Percentiles rank a stretch among this genome's conserved stretches.
These are phyloP conservation scores for Adelphocoris suturalis DNA, from an alignment of 2,888 invertebrate genomes.

Conservation along the genomic window DNA sequence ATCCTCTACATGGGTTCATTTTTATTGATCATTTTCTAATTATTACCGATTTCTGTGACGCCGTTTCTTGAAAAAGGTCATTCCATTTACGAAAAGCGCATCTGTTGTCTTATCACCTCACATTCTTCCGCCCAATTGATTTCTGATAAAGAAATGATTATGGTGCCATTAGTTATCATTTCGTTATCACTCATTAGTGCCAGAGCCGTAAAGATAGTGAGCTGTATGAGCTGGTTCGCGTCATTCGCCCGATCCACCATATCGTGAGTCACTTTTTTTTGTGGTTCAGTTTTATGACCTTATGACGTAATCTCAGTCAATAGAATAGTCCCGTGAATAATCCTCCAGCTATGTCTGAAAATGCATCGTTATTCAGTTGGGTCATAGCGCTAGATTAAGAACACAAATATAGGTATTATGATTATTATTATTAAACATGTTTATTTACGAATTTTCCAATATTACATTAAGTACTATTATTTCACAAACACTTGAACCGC, in stretches of 20 bases:
- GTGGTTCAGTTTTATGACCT: background rate
- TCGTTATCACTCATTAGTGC: background rate
- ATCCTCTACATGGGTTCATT: too few relatives aligned
- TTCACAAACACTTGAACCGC: too few relatives aligned
- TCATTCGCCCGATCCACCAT: background rate
- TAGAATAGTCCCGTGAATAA: background rate
- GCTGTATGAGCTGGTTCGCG: background rate
- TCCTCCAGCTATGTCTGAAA: background rate
- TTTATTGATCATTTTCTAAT: too few relatives aligned
- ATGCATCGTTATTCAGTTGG: background rate
- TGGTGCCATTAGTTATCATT: background rate
- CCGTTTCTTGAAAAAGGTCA: too few relatives aligned
- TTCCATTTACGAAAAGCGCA: background rate
- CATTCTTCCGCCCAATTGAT: constrained; percentile 2
- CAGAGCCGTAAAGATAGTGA: background rate
- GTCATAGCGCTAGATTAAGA: too few relatives aligned
- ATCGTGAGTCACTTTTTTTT: background rate
- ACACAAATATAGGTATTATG: too few relatives aligned
- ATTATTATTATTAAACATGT: too few relatives aligned
- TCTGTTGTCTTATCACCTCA: background rate
- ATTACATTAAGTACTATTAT: too few relatives aligned
- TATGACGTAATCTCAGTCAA: background rate
- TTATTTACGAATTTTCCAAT: too few relatives aligned
- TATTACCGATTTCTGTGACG: too few relatives aligned
- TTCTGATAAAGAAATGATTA: background rate